Conservation (phyloP, 2,797 vertebrate genomes). For the Pelobates cultripes region DNA sequence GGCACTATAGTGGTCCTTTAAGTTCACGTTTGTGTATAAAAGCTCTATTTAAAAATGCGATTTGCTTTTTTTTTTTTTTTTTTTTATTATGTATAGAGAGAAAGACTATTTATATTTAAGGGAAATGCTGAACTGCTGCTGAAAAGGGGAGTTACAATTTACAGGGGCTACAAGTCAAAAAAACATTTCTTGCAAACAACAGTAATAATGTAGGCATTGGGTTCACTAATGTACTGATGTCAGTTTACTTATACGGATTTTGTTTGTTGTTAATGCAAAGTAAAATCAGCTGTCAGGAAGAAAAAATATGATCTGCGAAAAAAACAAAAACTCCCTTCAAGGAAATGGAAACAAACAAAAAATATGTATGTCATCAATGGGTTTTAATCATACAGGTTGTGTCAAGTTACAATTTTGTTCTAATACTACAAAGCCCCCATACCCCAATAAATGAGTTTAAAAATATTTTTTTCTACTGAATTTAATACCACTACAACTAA, state of each 20-base stretch:
- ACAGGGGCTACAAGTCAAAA: conserved; percentile 3
- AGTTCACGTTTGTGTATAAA: conserved; percentile 7
- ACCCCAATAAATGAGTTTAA: no score
- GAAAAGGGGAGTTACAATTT: conserved; percentile 1
- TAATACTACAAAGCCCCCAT: no score
- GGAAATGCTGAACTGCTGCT: neutral
- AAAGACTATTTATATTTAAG: neutral
- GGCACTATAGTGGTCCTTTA: no score
- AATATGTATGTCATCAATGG: neutral
- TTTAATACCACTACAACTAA: no score
- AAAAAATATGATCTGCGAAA: neutral
- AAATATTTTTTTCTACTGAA: no score
- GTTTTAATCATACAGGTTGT: neutral
- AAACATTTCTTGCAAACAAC: neutral
- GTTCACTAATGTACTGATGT: conserved; percentile 1
- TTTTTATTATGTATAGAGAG: neutral
- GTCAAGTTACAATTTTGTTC: no score
- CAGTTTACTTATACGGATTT: neutral
- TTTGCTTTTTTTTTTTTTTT: neutral
- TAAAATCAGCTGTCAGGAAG: neutral
- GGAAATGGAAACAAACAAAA: neutral
- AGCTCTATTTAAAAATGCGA: neutral
- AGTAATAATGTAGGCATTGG: neutral
- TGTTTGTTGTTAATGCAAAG: neutral
- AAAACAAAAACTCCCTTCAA: neutral